Evolutionary conservation across 2,113 vertebrate species (phyloP), one percentile per base, ranked within the genome.

Genomic region (Marcusenius ussheri): DNA sequence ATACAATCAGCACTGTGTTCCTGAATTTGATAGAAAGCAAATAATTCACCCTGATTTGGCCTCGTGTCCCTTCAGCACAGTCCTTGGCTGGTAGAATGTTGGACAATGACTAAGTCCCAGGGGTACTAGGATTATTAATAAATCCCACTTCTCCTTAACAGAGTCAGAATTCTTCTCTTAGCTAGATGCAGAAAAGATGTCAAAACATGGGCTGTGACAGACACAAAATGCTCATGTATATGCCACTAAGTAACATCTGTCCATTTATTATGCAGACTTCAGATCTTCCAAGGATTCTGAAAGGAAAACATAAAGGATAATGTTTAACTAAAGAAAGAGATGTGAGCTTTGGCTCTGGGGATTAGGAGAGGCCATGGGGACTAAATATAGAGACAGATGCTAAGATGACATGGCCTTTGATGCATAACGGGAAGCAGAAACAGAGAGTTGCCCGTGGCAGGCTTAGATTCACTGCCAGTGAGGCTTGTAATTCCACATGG

Each of bases 291-390:
- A 35, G n/a, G 58, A 42, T 46, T 46, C 45, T 46, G 39, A 27
- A 27, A 88, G 21, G n/a, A n/a, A 88, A 58, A 46, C 21, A 91
- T 88, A 90, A 27, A 1, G 3, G 89, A 66, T 89, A 45, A 70
- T 58, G 27, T 50, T 24, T 46, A 31, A 90, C 88, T 53, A 46
- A n/a, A 74, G 47, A 49, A 87, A 90, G 1, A 83, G 39, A 86
- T 31, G 90, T 51, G 90, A 91, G 89, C 19, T 39, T 17, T 0
- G 19, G 58, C 89, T 91, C 58, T 90, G 74, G 85, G 85, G 91
- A 91, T 91, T 93, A 93, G 90, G 88, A 91, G 90, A 93, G 90
- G 92, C 87, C 89, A 74, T 74, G 92, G 93, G 91, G 92, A 91
- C 90, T 90, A 83, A 93, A 92, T 94, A 92, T 91, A 84, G 91